Evolutionary conservation across 2,888 invertebrate genomes (phyloP).

Genomic region (Ochropleura plecta): DNA sequence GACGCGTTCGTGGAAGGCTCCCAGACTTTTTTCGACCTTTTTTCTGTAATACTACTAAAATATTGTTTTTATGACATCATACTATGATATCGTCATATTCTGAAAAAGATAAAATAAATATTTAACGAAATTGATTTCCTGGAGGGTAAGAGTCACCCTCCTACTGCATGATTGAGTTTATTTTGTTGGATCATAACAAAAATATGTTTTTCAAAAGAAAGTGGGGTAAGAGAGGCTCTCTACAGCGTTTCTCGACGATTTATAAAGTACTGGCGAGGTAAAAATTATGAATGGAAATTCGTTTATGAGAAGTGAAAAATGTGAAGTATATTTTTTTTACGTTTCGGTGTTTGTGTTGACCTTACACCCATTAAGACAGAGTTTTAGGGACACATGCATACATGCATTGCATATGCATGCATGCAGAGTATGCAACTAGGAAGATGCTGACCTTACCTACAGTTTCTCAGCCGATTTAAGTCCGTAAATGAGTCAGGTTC

Average conservation of each 20-base stretch:
- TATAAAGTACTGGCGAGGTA: constrained; percentile 50
- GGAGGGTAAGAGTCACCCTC: constrained; percentile 65
- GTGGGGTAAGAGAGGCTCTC: constrained; percentile 37
- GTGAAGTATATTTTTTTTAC: constrained; percentile 7
- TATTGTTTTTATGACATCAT: constrained; percentile 25
- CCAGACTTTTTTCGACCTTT: neutral
- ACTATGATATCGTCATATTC: constrained; percentile 36
- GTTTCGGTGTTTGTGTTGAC: neutral
- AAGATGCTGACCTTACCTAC: neutral
- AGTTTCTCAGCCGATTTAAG: neutral
- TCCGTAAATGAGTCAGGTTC: no score
- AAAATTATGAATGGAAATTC: constrained; percentile 52
- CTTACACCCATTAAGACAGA: neutral
- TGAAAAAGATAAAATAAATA: constrained; percentile 66
- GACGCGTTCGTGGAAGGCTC: neutral
- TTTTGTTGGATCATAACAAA: constrained; percentile 78
- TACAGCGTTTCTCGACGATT: constrained; percentile 50
- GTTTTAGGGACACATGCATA: constrained; percentile 4
- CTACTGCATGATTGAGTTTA: constrained; percentile 81
- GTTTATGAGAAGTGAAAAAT: constrained; percentile 29
- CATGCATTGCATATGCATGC: neutral
- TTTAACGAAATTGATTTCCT: constrained; percentile 73
- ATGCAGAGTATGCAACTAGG: neutral
- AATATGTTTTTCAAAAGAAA: constrained; percentile 70
- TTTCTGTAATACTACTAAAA: neutral